These are phyloP conservation scores for Reticulitermes lucifugus DNA, from an alignment of 2,888 invertebrate species.

Conservation along the genomic window DNA sequence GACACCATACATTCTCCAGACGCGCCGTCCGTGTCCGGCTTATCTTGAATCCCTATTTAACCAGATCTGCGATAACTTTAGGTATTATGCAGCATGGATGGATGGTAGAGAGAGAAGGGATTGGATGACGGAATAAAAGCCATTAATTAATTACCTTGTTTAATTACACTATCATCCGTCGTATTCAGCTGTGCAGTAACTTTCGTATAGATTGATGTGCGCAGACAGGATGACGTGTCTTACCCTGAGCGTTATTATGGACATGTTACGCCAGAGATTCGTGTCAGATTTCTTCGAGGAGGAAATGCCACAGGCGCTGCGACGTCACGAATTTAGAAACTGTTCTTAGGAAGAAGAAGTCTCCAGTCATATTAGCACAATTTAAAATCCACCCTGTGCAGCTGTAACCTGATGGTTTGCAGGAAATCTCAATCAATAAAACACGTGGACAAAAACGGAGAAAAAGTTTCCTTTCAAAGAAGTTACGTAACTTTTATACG, in stretches of 20 bases:
- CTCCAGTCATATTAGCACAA: too few relatives aligned
- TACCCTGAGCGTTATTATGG: neutral
- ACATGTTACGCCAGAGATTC: neutral
- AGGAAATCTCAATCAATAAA: too few relatives aligned
- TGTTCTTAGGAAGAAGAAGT: too few relatives aligned
- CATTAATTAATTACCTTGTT: conserved; percentile 44
- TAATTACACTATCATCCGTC: conserved; percentile 40
- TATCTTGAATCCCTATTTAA: conserved; percentile 42
- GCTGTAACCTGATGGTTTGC: too few relatives aligned
- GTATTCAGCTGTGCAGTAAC: conserved; percentile 34
- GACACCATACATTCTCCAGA: conserved; percentile 40
- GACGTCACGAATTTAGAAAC: too few relatives aligned
- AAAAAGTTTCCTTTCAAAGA: too few relatives aligned
- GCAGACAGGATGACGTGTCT: conserved; percentile 4
- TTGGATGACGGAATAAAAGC: conserved; percentile 41
- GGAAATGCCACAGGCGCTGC: too few relatives aligned
- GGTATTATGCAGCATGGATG: conserved; percentile 21
- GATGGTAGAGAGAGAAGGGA: conserved; percentile 6
- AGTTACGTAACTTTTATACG: too few relatives aligned
- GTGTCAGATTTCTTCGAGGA: too few relatives aligned
- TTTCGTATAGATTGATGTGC: conserved; percentile 36
- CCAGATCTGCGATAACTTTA: conserved; percentile 42
- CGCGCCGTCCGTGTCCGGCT: conserved; percentile 11
- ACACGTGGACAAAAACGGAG: too few relatives aligned
- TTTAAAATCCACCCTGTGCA: too few relatives aligned